Percentiles rank a stretch among this genome's conserved stretches.
phyloP scores from a whole-genome alignment of 2,888 invertebrate genomes.

The Pyrrhia umbra region DNA sequence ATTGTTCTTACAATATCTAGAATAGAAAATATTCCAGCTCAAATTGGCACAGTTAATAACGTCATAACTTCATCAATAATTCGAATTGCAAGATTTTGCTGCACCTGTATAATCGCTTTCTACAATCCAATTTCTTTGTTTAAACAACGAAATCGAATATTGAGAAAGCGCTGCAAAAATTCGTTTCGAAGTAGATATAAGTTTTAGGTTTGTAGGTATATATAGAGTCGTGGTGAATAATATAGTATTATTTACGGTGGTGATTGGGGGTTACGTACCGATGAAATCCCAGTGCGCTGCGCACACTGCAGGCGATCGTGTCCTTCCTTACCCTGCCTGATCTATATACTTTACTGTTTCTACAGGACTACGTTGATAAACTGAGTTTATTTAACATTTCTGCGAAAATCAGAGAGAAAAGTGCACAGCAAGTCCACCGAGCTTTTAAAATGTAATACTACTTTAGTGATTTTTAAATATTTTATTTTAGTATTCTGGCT shows the following conservation, averaged over 20 bases:
- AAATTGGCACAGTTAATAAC: slow-evolving; percentile 38
- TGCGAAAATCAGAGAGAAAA: too few species aligned
- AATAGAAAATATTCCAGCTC: neutral
- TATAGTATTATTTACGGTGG: slow-evolving; percentile 83
- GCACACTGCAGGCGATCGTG: slow-evolving; percentile 76
- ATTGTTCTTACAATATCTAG: neutral
- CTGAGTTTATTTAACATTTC: neutral
- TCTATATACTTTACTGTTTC: slow-evolving; percentile 8
- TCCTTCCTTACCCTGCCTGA: slow-evolving; percentile 58
- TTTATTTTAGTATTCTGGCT: too few species aligned
- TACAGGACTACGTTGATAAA: slow-evolving; percentile 12
- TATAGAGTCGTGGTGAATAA: slow-evolving; percentile 69
- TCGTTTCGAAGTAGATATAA: slow-evolving; percentile 68
- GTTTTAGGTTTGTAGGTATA: slow-evolving; percentile 62
- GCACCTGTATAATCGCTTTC: slow-evolving; percentile 69
- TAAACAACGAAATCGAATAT: slow-evolving; percentile 83
- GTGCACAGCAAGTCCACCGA: too few species aligned
- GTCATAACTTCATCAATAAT: slow-evolving; percentile 59
- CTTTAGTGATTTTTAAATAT: too few species aligned
- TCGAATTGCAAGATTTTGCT: slow-evolving; percentile 66
- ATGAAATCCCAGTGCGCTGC: slow-evolving; percentile 83
- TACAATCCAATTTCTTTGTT: slow-evolving; percentile 83
- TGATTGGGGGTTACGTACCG: slow-evolving; percentile 76
- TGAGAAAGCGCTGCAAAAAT: slow-evolving; percentile 79
- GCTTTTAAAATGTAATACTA: too few species aligned